Conservation (phyloP, 2,797 vertebrate genomes). For the Helarctos malayanus region DNA sequence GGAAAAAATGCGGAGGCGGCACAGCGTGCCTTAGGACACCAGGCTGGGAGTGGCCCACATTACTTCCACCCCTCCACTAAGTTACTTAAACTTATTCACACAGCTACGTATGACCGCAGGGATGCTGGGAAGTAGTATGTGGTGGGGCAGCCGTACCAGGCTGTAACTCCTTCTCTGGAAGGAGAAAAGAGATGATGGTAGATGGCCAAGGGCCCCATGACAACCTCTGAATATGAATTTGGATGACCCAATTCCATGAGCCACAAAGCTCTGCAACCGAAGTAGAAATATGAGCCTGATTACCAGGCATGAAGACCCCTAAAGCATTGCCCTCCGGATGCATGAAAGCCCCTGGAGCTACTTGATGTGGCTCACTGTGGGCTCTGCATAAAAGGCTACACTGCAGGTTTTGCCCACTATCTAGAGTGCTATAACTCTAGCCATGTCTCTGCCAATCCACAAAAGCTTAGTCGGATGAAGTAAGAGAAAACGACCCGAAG, state of each 20-base stretch:
- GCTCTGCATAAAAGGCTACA: neutral
- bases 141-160: neutral
- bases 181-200: neutral
- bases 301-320: neutral
- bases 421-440: neutral
- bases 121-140: neutral
- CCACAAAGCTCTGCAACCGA: neutral
- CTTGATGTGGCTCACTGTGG: fast-evolving
- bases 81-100: neutral
- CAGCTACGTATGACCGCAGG: neutral
- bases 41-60: too few relatives aligned
- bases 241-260: neutral
- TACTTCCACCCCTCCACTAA: neutral
- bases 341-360: neutral
- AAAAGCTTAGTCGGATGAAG: neutral
- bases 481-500: neutral
- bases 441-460: neutral
- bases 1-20: neutral
- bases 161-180: neutral
- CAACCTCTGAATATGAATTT: neutral
- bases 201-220: neutral
- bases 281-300: neutral
- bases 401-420: neutral
- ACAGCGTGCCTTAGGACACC: neutral
- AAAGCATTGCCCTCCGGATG: neutral